Conservation (phyloP, 2,113 vertebrate genomes). For the Lanius collurio region DNA sequence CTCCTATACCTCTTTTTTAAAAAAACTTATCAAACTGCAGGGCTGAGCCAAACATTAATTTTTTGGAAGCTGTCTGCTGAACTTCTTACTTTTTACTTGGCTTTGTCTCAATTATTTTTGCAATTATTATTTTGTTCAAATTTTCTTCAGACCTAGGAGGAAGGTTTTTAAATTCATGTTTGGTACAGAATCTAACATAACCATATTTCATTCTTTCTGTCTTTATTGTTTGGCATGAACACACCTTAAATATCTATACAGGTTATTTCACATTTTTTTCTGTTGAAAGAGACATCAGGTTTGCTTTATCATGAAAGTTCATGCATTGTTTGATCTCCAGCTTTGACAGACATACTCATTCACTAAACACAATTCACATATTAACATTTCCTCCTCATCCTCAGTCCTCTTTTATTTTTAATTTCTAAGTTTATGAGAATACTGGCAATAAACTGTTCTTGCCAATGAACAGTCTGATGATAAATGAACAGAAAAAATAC, state of each 20-base stretch:
- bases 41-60: background rate
- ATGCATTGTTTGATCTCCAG: background rate
- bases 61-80: background rate
- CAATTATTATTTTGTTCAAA: background rate
- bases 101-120: background rate
- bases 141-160: background rate
- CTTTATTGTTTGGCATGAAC: background rate
- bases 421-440: background rate
- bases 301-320: background rate
- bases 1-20: background rate
- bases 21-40: background rate
- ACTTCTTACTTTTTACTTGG: background rate
- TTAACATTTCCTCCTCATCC: background rate
- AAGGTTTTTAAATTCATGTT: background rate
- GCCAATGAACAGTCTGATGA: background rate
- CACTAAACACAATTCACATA: background rate
- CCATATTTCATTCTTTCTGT: background rate
- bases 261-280: background rate
- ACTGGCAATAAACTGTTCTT: background rate
- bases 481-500: background rate
- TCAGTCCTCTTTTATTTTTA: background rate
- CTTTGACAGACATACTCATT: background rate
- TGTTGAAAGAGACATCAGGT: background rate
- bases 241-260: background rate
- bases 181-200: background rate